Evolutionary conservation across 2,113 vertebrate species (phyloP).

Genomic region (Malurus alboscapulatus): DNA sequence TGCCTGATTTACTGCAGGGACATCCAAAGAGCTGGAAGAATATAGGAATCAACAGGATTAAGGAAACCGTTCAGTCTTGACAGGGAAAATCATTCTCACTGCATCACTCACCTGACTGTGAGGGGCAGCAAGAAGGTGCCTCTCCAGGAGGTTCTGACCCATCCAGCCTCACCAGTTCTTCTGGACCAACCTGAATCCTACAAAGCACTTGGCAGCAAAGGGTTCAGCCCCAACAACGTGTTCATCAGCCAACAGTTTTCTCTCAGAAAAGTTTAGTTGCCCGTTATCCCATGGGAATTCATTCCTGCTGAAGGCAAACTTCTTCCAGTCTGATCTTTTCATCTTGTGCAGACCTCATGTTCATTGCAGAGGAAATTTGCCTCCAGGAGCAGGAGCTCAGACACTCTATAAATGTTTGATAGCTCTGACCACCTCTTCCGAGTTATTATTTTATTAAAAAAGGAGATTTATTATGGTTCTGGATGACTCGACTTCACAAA

Average conservation of each 20-base stretch:
- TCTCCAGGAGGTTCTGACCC: not conserved
- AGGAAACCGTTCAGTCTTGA: not conserved
- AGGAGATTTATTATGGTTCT: not conserved
- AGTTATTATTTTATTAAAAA: not conserved
- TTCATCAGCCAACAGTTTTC: not conserved
- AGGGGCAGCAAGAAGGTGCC: not conserved
- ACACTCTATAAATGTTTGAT: not conserved
- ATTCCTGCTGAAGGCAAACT: not conserved
- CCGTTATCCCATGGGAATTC: not conserved
- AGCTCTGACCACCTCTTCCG: not conserved
- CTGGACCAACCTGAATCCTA: not conserved
- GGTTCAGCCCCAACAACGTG: rapidly evolving
- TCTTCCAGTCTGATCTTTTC: not conserved
- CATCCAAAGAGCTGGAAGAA: not conserved
- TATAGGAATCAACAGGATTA: not conserved
- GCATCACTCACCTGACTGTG: rapidly evolving
- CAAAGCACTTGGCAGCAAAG: not conserved
- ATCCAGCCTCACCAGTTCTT: not conserved
- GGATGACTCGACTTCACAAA: not conserved
- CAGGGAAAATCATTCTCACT: not conserved
- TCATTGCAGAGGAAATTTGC: not conserved
- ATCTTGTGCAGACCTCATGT: not conserved
- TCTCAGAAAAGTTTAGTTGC: not conserved
- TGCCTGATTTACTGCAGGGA: not conserved
- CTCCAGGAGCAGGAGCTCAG: not conserved